A percentile compares a stretch with the other conserved stretches of the same genome.
Conservation (phyloP, 1,140 invertebrate species). For the Arctopsyche grandis region DNA sequence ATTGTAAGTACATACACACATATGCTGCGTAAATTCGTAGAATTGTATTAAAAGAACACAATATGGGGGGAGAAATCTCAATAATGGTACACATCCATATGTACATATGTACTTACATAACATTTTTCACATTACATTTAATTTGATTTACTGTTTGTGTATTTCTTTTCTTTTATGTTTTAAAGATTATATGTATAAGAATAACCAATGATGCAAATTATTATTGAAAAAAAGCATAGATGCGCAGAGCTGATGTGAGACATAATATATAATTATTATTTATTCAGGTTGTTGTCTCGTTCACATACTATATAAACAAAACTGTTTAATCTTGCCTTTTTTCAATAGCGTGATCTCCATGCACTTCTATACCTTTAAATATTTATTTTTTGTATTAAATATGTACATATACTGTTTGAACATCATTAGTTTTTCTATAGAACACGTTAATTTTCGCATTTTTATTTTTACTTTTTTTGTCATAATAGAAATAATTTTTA, state of each 20-base stretch:
- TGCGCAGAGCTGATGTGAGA: conserved; percentile 41
- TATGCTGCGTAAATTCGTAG: too few relatives aligned
- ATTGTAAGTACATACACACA: too few relatives aligned
- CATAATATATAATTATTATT: conserved; percentile 23
- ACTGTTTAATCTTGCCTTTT: conserved; percentile 17
- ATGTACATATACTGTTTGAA: conserved; percentile 11
- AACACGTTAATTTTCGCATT: background rate
- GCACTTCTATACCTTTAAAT: conserved; percentile 6
- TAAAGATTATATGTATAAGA: background rate
- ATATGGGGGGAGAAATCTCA: too few relatives aligned
- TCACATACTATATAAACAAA: conserved; percentile 14
- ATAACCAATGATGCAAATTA: conserved; percentile 38
- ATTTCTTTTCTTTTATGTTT: too few relatives aligned
- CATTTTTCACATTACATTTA: too few relatives aligned
- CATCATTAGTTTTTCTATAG: background rate
- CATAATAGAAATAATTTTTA: background rate
- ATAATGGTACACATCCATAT: too few relatives aligned
- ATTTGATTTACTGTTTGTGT: too few relatives aligned
- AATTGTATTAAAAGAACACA: too few relatives aligned
- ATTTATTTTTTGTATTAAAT: background rate
- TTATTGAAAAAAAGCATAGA: conserved; percentile 32
- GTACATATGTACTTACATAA: too few relatives aligned
- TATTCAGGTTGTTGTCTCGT: background rate
- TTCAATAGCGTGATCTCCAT: conserved; percentile 2
- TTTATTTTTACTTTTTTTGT: background rate